Conservation (phyloP, 2,888 invertebrate species). For the Idaea aversata region DNA sequence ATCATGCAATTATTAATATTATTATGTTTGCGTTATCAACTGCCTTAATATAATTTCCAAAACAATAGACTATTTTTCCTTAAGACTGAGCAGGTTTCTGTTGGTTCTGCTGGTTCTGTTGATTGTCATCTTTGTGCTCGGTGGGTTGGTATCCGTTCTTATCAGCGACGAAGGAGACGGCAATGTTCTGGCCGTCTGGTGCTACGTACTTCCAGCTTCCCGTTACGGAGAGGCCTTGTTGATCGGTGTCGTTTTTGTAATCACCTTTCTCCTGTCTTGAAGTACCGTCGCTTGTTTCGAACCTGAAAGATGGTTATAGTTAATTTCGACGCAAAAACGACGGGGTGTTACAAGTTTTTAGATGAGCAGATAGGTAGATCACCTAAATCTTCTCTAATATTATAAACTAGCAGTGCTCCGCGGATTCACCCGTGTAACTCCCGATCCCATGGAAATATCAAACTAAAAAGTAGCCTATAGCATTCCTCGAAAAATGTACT, state of each 20-base stretch:
- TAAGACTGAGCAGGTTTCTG: constrained; percentile 31
- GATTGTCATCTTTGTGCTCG: constrained; percentile 46
- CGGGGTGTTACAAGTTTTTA: too few species aligned
- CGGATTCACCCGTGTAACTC: too few species aligned
- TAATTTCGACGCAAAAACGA: too few species aligned
- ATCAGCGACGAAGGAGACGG: constrained; percentile 81
- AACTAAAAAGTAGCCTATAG: too few species aligned
- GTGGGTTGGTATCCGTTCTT: constrained; percentile 82
- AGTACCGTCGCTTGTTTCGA: constrained; percentile 85
- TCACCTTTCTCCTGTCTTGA: constrained; percentile 83
- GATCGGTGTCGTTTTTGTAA: constrained; percentile 83
- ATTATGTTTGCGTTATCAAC: background rate
- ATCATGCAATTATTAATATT: too few species aligned
- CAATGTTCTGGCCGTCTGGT: constrained; percentile 83
- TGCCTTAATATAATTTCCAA: constrained; percentile 6
- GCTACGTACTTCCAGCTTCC: constrained; percentile 83
- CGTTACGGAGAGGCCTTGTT: constrained; percentile 82
- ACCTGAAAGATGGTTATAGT: constrained; percentile 54
- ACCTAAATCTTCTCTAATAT: too few species aligned
- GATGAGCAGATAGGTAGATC: too few species aligned
- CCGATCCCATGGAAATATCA: too few species aligned
- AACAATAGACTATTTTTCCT: constrained; percentile 2
- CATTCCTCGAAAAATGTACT: too few species aligned
- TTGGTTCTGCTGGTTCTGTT: constrained; percentile 15
- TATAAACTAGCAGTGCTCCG: too few species aligned